Base-by-base conservation (phyloP, 1,140 invertebrate genomes). In the Microvelia longipes region DNA sequence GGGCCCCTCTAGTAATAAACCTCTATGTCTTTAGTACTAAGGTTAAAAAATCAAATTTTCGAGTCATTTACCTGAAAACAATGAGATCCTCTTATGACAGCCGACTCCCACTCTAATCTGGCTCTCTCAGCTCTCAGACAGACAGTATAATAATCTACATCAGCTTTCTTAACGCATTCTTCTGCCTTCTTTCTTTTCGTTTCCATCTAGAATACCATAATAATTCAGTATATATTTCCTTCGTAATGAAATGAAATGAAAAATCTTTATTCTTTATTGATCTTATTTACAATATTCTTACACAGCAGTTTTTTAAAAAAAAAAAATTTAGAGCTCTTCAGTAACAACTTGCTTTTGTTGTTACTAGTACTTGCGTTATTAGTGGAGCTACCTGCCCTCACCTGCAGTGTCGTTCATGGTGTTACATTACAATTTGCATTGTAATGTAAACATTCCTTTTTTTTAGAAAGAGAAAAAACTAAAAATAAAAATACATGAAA, bases 81-180 rank as follows among this genome's bases (percentile, higher is more conserved):
- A 19, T 79, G 79, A 73, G 81, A 82, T 1, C 92, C 93, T 75
- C 91, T 90, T 63, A 88, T 83, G 5, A 96, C 88, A 15, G 91
- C 86, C 61, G 90, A 88, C 80, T 97, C 94, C 90, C 94, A 96
- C 79, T 97, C 94, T 72, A 93, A 82, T 73, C 92, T 86, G 15
- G 93, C 87, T 76, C 92, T 82, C 80, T 97, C 94, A 11, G 93
- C 89, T 73, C 92, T 85, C 60, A 95, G 87, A 77, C 92, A 94
- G 24, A 90, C 85, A 71, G 92, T 93, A 77, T 95, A 96, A 80
- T 96, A 98, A 75, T 96, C 93, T 26, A 92, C 89, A 78, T 97
- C 94, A 28, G 92, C 89, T 77, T 94, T 91, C 74, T 92, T 88
- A 1, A 95, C 88, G 1, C 88, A 85, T 76, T 96, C 91, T 78